phyloP scores from a whole-genome alignment of 2,113 vertebrate species.

The Grammomys dolichurus region DNA sequence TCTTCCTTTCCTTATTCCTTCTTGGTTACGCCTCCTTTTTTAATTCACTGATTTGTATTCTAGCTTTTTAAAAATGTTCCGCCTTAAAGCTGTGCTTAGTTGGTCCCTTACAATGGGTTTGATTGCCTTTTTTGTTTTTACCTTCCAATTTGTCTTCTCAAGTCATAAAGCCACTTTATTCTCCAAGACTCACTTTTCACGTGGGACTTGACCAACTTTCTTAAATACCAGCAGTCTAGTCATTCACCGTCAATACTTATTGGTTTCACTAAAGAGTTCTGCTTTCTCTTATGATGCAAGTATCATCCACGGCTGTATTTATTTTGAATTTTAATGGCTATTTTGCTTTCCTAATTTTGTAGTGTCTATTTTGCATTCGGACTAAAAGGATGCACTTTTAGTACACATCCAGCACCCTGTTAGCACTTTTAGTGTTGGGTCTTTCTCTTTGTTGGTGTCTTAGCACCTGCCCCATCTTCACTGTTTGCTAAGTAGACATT shows the following conservation, averaged over 20 bases:
- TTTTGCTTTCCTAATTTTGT: neutral
- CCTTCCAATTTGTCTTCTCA: neutral
- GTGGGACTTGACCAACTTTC: neutral
- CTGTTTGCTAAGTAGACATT: neutral
- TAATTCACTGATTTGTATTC: neutral
- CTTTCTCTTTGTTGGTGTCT: neutral
- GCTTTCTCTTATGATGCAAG: neutral
- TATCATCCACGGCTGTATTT: neutral
- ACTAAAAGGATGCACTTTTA: neutral
- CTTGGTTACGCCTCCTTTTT: neutral
- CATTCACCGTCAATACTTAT: neutral
- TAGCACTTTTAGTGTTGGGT: neutral
- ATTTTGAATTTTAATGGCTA: neutral
- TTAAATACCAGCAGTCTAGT: neutral
- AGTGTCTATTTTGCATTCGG: neutral
- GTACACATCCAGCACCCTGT: too few relatives aligned
- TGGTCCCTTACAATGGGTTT: neutral
- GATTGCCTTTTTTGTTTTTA: neutral
- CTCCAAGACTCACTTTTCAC: neutral
- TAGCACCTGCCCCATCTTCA: neutral
- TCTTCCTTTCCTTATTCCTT: neutral
- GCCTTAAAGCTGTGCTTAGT: neutral
- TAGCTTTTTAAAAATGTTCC: neutral
- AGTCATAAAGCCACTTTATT: neutral
- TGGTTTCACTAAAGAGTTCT: neutral